phyloP scores from a whole-genome alignment of 2,113 vertebrate species.

The Corythornis vintsioides region DNA sequence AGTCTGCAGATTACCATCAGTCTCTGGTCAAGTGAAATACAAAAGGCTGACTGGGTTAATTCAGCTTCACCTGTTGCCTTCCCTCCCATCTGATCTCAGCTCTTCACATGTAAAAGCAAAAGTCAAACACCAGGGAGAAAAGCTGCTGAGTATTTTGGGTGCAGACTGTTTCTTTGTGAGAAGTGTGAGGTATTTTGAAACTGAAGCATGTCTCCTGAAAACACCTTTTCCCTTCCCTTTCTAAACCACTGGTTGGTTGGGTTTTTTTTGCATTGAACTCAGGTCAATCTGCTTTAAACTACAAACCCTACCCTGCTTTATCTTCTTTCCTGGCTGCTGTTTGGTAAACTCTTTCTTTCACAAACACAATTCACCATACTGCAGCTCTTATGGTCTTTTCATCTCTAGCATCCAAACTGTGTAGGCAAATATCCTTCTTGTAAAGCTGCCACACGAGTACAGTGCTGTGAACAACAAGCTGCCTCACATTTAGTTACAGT shows the following conservation, averaged over 20 bases:
- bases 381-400: neutral
- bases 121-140: neutral
- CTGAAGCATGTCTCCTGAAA: neutral
- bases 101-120: neutral
- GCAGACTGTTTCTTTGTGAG: conserved; percentile 7
- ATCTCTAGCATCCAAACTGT: neutral
- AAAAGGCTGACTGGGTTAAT: conserved; percentile 21
- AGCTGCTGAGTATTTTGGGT: conserved; percentile 11
- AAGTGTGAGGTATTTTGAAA: neutral
- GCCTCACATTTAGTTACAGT: neutral
- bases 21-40: conserved; percentile 12
- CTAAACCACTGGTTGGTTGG: neutral
- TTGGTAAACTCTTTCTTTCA: conserved; percentile 11
- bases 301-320: neutral
- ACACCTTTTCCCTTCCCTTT: neutral
- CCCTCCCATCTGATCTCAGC: conserved; percentile 3
- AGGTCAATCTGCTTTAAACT: conserved; percentile 16
- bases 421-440: neutral
- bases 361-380: neutral
- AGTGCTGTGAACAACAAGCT: neutral
- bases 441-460: neutral
- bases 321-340: neutral
- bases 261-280: neutral
- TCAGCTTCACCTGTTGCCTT: neutral
- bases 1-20: neutral